Conservation (phyloP, 2,113 vertebrate species). For the Mungos mungo region DNA sequence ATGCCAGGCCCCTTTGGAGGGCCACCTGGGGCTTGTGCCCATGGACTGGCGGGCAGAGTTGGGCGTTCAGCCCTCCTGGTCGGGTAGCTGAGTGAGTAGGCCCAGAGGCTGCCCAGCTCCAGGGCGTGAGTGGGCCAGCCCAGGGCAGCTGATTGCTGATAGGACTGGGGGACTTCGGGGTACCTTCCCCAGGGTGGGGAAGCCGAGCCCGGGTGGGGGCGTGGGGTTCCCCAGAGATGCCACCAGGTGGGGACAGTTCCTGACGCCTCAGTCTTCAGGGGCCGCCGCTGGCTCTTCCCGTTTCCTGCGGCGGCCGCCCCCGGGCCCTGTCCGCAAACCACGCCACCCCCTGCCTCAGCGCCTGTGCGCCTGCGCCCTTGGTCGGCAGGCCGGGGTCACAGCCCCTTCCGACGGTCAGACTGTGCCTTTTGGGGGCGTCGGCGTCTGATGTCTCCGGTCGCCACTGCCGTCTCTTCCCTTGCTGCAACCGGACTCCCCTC, state of each 20-base stretch:
- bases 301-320: neutral
- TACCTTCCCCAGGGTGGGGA: neutral
- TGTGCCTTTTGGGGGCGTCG: neutral
- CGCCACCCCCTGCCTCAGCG: neutral
- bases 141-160: neutral
- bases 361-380: accelerated
- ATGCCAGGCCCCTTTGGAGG: neutral
- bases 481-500: neutral
- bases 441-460: neutral
- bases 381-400: accelerated
- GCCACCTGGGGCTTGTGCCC: neutral
- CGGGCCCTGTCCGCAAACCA: neutral
- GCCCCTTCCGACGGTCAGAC: accelerated
- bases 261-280: neutral
- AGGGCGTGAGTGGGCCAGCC: neutral
- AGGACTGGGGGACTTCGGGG: neutral
- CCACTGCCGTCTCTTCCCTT: neutral
- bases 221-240: neutral
- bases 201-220: neutral
- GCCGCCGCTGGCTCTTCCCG: neutral
- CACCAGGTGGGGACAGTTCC: neutral
- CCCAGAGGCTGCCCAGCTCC: neutral
- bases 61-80: neutral
- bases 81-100: neutral
- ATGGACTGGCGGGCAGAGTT: accelerated